Percentiles rank a stretch among this genome's conserved stretches.
Conservation (phyloP, 2,797 vertebrate species). For the Pangasius djambal region DNA sequence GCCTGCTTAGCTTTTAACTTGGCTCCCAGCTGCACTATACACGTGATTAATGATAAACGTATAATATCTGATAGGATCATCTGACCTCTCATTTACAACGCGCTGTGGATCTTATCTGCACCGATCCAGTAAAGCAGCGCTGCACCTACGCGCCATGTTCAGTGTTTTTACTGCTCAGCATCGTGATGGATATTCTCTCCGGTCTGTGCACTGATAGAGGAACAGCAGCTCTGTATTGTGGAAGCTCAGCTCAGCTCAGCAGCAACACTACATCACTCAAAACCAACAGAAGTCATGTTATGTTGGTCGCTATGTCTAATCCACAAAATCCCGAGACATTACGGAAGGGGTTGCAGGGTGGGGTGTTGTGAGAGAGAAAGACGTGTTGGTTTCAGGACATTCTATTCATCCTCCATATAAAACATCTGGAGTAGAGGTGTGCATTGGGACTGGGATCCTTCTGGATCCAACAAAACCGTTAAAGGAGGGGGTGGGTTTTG, state of each 20-base stretch:
- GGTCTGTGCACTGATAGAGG: background rate
- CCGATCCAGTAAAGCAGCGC: background rate
- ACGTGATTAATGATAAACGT: slow-evolving; percentile 5
- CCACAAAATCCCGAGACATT: background rate
- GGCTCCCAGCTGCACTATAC: background rate
- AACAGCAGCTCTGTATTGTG: background rate
- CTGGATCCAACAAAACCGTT: background rate
- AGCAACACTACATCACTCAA: background rate
- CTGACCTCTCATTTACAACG: background rate
- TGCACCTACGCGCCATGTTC: background rate
- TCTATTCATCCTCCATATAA: background rate
- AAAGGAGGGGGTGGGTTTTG: background rate
- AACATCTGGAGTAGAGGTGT: background rate
- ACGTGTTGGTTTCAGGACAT: background rate
- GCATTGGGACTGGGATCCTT: background rate
- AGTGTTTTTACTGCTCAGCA: background rate
- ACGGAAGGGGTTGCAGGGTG: background rate
- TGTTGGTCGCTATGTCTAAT: background rate
- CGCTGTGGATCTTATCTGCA: background rate
- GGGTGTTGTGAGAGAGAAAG: background rate
- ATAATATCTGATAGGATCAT: slow-evolving; percentile 15
- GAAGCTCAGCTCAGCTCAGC: background rate
- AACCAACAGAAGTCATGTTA: background rate
- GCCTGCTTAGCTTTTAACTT: background rate
- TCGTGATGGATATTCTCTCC: background rate